Percentiles rank a stretch among this genome's conserved stretches.
phyloP scores from a whole-genome alignment of 1,140 invertebrate genomes.

The Trichoplusia ni region DNA sequence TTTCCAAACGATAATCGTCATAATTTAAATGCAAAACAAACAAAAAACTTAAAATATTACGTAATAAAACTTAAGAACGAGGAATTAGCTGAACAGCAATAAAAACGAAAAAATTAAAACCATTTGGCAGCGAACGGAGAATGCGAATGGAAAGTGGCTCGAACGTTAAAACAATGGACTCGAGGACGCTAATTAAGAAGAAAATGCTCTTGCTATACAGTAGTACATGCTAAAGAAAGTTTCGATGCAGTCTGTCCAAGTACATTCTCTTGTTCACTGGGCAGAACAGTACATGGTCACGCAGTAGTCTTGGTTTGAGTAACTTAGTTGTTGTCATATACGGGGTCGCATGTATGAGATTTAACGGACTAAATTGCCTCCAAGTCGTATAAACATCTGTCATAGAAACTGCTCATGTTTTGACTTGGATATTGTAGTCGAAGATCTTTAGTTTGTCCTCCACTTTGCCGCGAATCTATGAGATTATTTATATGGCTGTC shows the following conservation, averaged over 20 bases:
- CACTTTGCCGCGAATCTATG: too few relatives aligned
- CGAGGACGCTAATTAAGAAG: slow-evolving; percentile 47
- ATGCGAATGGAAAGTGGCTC: slow-evolving; percentile 34
- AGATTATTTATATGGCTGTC: too few relatives aligned
- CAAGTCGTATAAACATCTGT: too few relatives aligned
- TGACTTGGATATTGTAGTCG: too few relatives aligned
- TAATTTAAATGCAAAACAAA: slow-evolving; percentile 3
- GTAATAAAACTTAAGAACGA: slow-evolving; percentile 25
- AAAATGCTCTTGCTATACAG: slow-evolving; percentile 37
- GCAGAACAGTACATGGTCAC: not conserved
- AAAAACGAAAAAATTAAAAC: slow-evolving; percentile 38
- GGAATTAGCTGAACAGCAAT: slow-evolving; percentile 29
- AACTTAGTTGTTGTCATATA: too few relatives aligned
- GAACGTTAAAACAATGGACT: slow-evolving; percentile 49
- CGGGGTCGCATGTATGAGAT: too few relatives aligned
- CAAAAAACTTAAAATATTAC: slow-evolving; percentile 23
- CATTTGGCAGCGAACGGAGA: slow-evolving; percentile 47
- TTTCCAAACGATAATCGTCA: not conserved
- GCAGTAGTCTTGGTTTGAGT: too few relatives aligned
- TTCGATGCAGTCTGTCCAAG: slow-evolving; percentile 17
- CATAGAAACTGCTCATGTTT: too few relatives aligned
- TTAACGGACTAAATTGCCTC: too few relatives aligned
- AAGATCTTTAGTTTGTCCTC: too few relatives aligned
- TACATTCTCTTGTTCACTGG: slow-evolving; percentile 1
- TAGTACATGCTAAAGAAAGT: slow-evolving; percentile 23